Evolutionary conservation across 1,140 invertebrate genomes (phyloP), one percentile per base, ranked within the genome.

Genomic region (Aphelinus certus): DNA sequence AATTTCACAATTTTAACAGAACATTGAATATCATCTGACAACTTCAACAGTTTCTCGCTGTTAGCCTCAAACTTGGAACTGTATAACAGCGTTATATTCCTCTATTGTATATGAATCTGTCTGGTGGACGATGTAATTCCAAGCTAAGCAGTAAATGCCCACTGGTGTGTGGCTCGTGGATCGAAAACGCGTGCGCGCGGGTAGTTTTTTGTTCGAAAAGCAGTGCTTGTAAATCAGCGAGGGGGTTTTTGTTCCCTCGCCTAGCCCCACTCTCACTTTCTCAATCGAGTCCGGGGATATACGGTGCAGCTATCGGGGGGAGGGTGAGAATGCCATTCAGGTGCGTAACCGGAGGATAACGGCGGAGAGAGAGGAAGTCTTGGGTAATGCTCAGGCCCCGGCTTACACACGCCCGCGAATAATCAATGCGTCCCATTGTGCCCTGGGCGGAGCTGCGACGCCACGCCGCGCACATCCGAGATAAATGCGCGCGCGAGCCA

Each of bases 391-490:
- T 46, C 7, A 2, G 7, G 57, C 10, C 67, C 60, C 56, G 71
- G 71, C 67, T 73, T 76, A 77, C 71, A 58, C 58, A 56, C 55
- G 3, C 42, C 57, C 46, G 64, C 10, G 74, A 76, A 79, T 80
- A 79, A 79, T 79, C 80, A 75, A 78, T 78, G 79, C 71, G 68
- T 78, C 63, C 66, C 77, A 73, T 79, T 76, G 74, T 69, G 60
- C 56, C 51, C 53, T 43, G 74, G 71, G 71, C 71, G 74, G 47
- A 62, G 73, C 67, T 75, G 53, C 53, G 2, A 53, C 48, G 61
- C 51, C 49, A 64, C 60, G 42, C 61, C 63, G 56, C 48, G 26
- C 7, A 46, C 62, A 71, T 76, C 57, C 49, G 69, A 77, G 69
- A 76, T 79, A 77, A 75, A 77, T 77, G 61, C 69, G 55, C 46